Evolutionary conservation across 1,140 invertebrate genomes (phyloP).

Genomic region (Ceratosolen solmsi): DNA sequence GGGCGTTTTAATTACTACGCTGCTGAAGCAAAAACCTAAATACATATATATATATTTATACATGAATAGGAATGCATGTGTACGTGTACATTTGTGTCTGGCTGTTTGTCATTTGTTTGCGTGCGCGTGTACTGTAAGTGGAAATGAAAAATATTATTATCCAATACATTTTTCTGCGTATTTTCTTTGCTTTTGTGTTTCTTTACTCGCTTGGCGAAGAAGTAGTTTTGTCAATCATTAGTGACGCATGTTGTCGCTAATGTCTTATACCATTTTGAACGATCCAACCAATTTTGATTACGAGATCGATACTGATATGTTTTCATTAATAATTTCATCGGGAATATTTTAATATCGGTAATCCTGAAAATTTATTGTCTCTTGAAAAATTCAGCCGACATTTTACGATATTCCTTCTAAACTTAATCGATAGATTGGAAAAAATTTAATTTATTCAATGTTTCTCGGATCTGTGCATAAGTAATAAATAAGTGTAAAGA

Average conservation of each 20-base stretch:
- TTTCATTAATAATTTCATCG: too few relatives aligned
- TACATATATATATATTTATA: background rate
- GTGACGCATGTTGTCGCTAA: background rate
- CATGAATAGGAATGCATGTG: background rate
- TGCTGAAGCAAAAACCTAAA: background rate
- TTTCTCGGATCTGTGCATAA: too few relatives aligned
- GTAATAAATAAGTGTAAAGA: too few relatives aligned
- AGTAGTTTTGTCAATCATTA: background rate
- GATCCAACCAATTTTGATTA: background rate
- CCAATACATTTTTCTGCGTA: background rate
- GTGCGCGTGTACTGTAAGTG: background rate
- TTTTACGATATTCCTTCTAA: too few relatives aligned
- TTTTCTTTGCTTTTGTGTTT: background rate
- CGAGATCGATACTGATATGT: background rate
- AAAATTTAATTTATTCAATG: too few relatives aligned
- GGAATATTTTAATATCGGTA: too few relatives aligned
- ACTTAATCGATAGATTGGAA: too few relatives aligned
- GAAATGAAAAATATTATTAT: constrained; percentile 6
- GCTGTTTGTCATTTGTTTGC: too few relatives aligned
- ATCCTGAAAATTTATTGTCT: too few relatives aligned
- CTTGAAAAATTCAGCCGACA: too few relatives aligned
- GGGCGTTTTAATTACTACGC: background rate
- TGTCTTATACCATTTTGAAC: background rate
- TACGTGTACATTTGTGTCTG: too few relatives aligned
- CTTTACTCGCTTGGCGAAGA: background rate